phyloP scores from a whole-genome alignment of 2,888 invertebrate species.

The Mongoloraphidia duomilia region DNA sequence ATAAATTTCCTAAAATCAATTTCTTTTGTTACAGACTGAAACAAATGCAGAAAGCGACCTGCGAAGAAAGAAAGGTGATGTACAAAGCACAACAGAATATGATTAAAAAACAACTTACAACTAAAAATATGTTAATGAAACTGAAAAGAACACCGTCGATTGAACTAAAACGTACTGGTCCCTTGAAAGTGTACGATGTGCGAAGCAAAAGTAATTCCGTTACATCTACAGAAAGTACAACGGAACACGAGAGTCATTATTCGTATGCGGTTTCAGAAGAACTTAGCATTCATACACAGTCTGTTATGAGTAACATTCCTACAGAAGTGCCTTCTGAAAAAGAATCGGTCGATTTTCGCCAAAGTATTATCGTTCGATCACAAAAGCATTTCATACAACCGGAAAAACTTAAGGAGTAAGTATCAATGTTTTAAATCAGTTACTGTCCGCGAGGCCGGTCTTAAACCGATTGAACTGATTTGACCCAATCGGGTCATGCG shows the following conservation, averaged over 20 bases:
- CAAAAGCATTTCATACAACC: no score
- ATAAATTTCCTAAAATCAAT: no score
- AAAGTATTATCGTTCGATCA: not conserved
- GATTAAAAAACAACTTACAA: constrained; percentile 36
- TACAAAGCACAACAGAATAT: constrained; percentile 36
- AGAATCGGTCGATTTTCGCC: constrained; percentile 2
- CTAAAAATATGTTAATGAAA: constrained; percentile 33
- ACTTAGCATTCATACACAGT: not conserved
- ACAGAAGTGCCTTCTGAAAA: not conserved
- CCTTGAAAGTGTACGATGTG: constrained; percentile 35
- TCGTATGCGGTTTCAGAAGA: constrained; percentile 1
- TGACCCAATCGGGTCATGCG: no score
- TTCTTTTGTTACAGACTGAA: constrained; percentile 28
- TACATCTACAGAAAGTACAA: constrained; percentile 17
- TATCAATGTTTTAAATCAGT: no score
- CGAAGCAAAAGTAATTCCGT: constrained; percentile 29
- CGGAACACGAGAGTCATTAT: not conserved
- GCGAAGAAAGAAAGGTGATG: constrained; percentile 35
- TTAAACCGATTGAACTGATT: no score
- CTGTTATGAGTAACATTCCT: not conserved
- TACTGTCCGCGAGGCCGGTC: no score
- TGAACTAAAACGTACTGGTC: constrained; percentile 31
- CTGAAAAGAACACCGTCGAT: constrained; percentile 31
- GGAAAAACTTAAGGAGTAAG: no score
- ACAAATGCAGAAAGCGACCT: constrained; percentile 36